These are phyloP conservation scores for Enoplosus armatus DNA, from an alignment of 2,797 vertebrate genomes.

Conservation along the genomic window DNA sequence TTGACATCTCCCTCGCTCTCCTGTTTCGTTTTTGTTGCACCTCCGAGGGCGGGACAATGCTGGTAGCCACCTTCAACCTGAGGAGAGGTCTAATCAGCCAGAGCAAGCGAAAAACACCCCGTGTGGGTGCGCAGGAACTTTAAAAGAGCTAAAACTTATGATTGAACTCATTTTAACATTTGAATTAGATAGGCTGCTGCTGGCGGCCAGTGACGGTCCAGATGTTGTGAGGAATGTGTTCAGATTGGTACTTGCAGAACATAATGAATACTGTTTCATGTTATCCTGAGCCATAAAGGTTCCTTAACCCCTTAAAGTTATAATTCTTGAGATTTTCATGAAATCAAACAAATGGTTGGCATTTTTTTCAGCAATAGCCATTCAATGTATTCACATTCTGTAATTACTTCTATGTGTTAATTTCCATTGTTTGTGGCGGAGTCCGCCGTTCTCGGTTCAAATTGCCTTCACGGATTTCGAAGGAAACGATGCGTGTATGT, in stretches of 20 bases:
- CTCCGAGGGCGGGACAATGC: neutral
- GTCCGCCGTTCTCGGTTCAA: neutral
- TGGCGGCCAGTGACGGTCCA: neutral
- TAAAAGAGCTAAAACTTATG: neutral
- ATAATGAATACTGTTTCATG: neutral
- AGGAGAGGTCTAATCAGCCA: neutral
- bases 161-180: neutral
- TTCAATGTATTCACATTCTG: neutral
- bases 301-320: too few relatives aligned
- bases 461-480: too few relatives aligned
- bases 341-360: neutral
- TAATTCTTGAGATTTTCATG: neutral
- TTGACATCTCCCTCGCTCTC: neutral
- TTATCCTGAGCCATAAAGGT: too few relatives aligned
- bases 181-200: conserved; percentile 5
- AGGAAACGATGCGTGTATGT: too few relatives aligned
- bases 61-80: neutral
- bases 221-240: neutral
- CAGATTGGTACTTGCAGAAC: neutral
- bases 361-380: neutral
- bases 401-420: neutral
- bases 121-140: neutral
- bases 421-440: neutral
- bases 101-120: neutral
- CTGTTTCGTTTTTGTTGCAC: neutral